phyloP scores from a whole-genome alignment of 2,888 invertebrate species.

The Andrena marginata region DNA sequence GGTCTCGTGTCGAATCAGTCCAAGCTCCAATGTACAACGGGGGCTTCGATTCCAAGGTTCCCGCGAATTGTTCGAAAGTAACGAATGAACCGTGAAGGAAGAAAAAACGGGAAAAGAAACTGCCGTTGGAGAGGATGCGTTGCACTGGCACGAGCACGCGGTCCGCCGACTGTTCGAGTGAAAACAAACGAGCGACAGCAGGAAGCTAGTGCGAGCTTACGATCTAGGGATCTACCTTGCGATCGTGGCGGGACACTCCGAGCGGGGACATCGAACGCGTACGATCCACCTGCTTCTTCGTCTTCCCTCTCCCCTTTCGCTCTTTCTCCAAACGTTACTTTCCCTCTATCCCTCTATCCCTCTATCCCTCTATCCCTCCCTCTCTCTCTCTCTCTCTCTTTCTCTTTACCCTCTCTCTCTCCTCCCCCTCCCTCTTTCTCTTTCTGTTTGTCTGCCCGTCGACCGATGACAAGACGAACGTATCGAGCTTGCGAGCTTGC shows the following conservation, averaged over 20 bases:
- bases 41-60: neutral
- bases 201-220: constrained; percentile 22
- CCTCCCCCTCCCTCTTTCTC: constrained; percentile 14
- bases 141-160: constrained; percentile 43
- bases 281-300: constrained; percentile 52
- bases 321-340: constrained; percentile 14
- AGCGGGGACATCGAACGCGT: constrained; percentile 62
- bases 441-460: constrained; percentile 8
- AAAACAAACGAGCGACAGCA: constrained; percentile 46
- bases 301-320: neutral
- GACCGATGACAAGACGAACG: constrained; percentile 6
- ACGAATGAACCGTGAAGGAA: too few relatives aligned
- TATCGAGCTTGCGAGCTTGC: constrained; percentile 59
- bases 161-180: constrained; percentile 1
- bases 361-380: constrained; percentile 30
- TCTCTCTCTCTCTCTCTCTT: constrained; percentile 12
- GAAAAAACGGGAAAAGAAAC: neutral
- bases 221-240: constrained; percentile 54
- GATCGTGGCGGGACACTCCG: constrained; percentile 51
- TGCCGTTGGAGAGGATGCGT: neutral
- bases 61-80: too few relatives aligned
- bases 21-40: neutral
- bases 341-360: neutral
- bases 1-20: neutral
- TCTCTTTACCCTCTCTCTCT: neutral